A percentile compares a stretch with the other conserved stretches of the same genome.
Conservation (phyloP, 2,888 invertebrate species). For the Mythimna albipuncta region DNA sequence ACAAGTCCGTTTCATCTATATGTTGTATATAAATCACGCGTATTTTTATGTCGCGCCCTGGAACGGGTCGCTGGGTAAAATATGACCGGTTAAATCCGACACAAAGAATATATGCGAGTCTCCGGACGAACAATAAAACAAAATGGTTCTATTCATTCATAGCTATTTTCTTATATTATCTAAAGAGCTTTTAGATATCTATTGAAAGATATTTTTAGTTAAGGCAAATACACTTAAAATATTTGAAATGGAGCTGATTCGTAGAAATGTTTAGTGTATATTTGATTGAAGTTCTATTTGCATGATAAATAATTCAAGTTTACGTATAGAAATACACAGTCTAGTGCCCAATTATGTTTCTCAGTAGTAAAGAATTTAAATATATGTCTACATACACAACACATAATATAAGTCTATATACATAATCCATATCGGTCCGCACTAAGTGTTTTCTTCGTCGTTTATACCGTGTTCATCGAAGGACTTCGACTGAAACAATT, state of each 20-base stretch:
- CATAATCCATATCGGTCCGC: no score
- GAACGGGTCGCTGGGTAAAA: slow-evolving; percentile 73
- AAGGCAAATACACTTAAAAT: slow-evolving; percentile 11
- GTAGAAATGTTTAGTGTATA: not conserved
- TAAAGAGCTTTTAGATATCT: slow-evolving; percentile 45
- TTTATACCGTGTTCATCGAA: no score
- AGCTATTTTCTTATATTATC: slow-evolving; percentile 47
- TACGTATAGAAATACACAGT: not conserved
- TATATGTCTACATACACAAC: not conserved
- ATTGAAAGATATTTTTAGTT: slow-evolving; percentile 19
- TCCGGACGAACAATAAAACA: slow-evolving; percentile 72
- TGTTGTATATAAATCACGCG: slow-evolving; percentile 76
- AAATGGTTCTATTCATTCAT: slow-evolving; percentile 66
- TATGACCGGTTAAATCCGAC: slow-evolving; percentile 79
- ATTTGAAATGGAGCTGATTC: slow-evolving; percentile 12
- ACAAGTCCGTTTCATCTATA: slow-evolving; percentile 72
- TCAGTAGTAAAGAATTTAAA: not conserved
- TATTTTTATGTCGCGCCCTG: slow-evolving; percentile 77
- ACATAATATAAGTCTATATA: not conserved
- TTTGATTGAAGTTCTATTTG: not conserved
- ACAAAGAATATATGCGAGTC: slow-evolving; percentile 73
- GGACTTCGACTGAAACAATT: no score
- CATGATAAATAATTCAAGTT: not conserved
- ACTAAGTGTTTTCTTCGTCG: no score
- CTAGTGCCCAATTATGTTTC: not conserved